These are phyloP conservation scores for Enteromius trimaculatus DNA, from an alignment of 2,797 vertebrate species.

Conservation along the genomic window DNA sequence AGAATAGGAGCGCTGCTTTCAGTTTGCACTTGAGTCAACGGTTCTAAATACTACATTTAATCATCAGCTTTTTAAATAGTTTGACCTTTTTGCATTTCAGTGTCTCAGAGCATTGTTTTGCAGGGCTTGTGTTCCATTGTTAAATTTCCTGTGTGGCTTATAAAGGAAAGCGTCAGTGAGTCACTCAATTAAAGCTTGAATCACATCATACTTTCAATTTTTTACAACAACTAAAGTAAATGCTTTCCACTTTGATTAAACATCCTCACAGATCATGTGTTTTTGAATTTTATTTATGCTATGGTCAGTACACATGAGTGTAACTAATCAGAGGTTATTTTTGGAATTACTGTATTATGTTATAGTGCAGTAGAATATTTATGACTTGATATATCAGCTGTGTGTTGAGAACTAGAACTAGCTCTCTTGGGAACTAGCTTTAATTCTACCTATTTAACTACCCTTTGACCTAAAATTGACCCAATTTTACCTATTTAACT, in stretches of 20 bases:
- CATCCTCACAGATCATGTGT: constrained; percentile 46
- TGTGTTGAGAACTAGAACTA: too few species aligned
- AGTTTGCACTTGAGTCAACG: constrained; percentile 3
- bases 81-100: constrained; percentile 25
- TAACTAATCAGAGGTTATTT: background rate
- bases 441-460: constrained; percentile 9
- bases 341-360: background rate
- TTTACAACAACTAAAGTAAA: constrained; percentile 64
- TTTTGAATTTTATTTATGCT: background rate
- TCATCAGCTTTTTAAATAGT: constrained; percentile 51
- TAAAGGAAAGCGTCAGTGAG: constrained; percentile 71
- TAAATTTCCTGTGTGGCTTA: constrained; percentile 71
- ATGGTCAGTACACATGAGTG: too few species aligned
- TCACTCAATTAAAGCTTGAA: constrained; percentile 60
- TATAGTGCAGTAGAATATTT: background rate
- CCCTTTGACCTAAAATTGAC: background rate
- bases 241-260: constrained; percentile 27
- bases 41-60: constrained; percentile 44
- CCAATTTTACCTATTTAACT: constrained; percentile 23
- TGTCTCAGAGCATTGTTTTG: constrained; percentile 45
- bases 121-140: constrained; percentile 68
- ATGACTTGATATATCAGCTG: background rate
- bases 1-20: constrained; percentile 13
- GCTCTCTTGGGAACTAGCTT: background rate
- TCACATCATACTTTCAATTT: constrained; percentile 65